phyloP scores from a whole-genome alignment of 2,888 invertebrate species.

The Dioctria linearis region DNA sequence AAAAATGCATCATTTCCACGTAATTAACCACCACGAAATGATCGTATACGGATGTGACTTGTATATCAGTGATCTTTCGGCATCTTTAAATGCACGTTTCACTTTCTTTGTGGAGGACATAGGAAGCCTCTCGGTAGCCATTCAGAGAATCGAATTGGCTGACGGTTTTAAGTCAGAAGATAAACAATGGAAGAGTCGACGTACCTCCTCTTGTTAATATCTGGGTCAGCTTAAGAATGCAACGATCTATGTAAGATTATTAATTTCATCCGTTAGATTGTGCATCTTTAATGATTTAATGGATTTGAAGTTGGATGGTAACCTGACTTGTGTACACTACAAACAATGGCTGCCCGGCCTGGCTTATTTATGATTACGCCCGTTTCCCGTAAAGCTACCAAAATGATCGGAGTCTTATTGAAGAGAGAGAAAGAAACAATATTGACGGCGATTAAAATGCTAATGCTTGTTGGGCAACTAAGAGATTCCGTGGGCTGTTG shows the following conservation, averaged over 20 bases:
- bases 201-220: neutral
- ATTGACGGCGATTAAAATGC: too few species aligned
- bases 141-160: neutral
- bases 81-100: neutral
- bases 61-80: neutral
- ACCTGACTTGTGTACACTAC: neutral
- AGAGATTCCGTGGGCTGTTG: too few species aligned
- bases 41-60: neutral
- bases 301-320: neutral
- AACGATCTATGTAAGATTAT: conserved; percentile 1
- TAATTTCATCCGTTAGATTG: conserved; percentile 18
- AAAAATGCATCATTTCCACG: conserved; percentile 16
- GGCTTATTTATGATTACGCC: too few species aligned
- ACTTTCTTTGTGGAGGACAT: neutral
- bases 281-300: conserved; percentile 2
- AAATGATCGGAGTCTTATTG: too few species aligned
- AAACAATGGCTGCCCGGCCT: too few species aligned
- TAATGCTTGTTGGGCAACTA: too few species aligned
- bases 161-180: neutral
- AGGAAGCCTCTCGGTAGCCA: neutral
- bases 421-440: too few species aligned
- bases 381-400: too few species aligned
- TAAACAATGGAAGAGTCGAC: conserved; percentile 9
- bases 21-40: neutral
- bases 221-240: conserved; percentile 1